Conservation (phyloP, 1,140 invertebrate species). For the Coenobita brevimanus region DNA sequence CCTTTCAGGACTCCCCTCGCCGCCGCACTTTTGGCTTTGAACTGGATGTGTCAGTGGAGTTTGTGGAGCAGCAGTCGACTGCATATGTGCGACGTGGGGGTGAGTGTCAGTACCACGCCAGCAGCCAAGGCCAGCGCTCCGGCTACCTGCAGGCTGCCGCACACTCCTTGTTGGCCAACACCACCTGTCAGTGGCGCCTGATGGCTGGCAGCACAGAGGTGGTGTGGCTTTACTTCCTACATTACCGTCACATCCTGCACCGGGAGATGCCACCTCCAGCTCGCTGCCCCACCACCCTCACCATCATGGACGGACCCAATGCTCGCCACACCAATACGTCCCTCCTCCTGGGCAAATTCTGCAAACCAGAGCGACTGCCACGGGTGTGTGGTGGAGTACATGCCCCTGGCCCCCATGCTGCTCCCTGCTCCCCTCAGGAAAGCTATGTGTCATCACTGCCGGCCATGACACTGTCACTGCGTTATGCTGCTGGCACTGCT, state of each 20-base stretch:
- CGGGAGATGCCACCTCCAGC: conserved; percentile 61
- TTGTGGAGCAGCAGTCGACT: conserved; percentile 74
- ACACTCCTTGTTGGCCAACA: conserved; percentile 67
- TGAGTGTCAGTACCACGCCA: conserved; percentile 55
- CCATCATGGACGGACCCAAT: conserved; percentile 53
- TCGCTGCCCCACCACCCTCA: conserved; percentile 61
- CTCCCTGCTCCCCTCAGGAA: conserved; percentile 57
- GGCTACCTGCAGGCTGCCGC: conserved; percentile 64
- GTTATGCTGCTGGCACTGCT: conserved; percentile 61
- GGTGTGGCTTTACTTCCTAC: conserved; percentile 69
- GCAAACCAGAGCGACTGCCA: conserved; percentile 59
- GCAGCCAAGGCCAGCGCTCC: conserved; percentile 56
- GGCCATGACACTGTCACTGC: conserved; percentile 48
- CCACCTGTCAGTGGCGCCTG: conserved; percentile 65
- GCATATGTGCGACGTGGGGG: conserved; percentile 53
- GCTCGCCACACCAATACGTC: conserved; percentile 17
- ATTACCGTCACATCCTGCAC: conserved; percentile 66
- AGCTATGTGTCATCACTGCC: conserved; percentile 61
- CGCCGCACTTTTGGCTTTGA: conserved; percentile 83
- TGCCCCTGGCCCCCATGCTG: conserved; percentile 52
- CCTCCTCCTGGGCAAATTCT: conserved; percentile 54
- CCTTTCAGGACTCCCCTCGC: conserved; percentile 74
- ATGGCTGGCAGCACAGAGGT: conserved; percentile 53
- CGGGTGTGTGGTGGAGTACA: conserved; percentile 64
- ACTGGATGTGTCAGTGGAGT: conserved; percentile 85